A percentile compares a stretch with the other conserved stretches of the same genome.
Conservation (phyloP, 2,113 vertebrate species). For the Gadus chalcogrammus region DNA sequence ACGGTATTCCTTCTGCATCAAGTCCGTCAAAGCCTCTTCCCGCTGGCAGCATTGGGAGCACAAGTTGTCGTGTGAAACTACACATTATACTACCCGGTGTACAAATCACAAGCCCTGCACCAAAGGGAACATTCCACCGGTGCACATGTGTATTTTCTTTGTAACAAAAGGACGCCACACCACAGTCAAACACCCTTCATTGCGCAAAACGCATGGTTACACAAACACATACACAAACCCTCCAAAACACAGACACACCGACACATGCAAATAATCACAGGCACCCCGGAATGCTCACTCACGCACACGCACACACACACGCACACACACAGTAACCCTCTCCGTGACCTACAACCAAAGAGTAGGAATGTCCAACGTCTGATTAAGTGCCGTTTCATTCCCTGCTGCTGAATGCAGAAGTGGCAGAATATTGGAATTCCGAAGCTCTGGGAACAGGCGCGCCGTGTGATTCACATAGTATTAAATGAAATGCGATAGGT, state of each 20-base stretch:
- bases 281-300: background rate
- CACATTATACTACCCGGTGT: no score
- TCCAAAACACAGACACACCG: background rate
- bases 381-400: conserved; percentile 40
- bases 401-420: conserved; percentile 28
- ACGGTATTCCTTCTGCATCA: no score
- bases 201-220: no score
- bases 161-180: no score
- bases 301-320: background rate
- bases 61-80: no score
- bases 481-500: conserved; percentile 65
- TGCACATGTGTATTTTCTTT: no score
- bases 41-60: no score
- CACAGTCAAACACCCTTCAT: no score
- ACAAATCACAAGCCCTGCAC: no score
- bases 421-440: conserved; percentile 53
- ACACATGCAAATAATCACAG: background rate
- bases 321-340: conserved; percentile 2
- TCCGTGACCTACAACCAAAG: conserved; percentile 38
- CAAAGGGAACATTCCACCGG: no score
- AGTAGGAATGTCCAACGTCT: conserved; percentile 39
- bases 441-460: conserved; percentile 64
- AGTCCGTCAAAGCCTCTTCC: no score
- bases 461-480: conserved; percentile 60
- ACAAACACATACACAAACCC: background rate